These are phyloP conservation scores for Macropodus opercularis DNA, from an alignment of 2,797 vertebrate species.

Conservation along the genomic window DNA sequence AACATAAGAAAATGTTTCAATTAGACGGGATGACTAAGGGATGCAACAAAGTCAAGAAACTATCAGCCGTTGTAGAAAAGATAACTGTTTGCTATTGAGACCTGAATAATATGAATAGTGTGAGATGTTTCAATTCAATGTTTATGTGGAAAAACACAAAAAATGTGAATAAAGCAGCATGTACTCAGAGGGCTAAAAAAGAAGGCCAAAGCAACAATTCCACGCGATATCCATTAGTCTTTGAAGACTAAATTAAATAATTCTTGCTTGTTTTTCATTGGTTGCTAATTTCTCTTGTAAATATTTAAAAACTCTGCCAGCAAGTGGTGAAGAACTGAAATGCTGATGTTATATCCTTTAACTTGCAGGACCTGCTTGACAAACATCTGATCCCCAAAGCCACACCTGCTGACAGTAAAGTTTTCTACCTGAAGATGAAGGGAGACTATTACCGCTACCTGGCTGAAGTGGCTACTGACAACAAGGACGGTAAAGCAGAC, in stretches of 20 bases:
- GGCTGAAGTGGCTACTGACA: constrained; percentile 91
- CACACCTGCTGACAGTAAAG: constrained; percentile 89
- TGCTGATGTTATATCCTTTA: constrained; percentile 34
- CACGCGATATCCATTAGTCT: too few species aligned
- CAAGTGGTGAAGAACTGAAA: too few species aligned
- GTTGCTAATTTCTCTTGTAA: too few species aligned
- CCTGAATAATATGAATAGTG: neutral
- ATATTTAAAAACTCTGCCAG: too few species aligned
- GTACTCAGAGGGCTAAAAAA: too few species aligned
- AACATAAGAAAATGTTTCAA: neutral
- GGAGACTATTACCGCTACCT: constrained; percentile 97
- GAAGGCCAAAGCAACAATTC: too few species aligned
- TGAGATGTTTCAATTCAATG: too few species aligned
- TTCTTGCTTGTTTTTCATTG: too few species aligned
- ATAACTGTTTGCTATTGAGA: neutral
- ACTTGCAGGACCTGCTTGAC: constrained; percentile 88
- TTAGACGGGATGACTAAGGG: neutral
- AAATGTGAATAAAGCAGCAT: too few species aligned
- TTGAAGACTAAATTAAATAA: too few species aligned
- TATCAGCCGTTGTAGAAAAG: neutral
- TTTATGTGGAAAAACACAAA: too few species aligned
- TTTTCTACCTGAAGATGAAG: constrained; percentile 99
- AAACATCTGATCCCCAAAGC: constrained; percentile 91
- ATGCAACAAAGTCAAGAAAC: neutral
- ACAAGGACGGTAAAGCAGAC: constrained; percentile 74